Evolutionary conservation across 92 coral and sea anemone species (phyloP).

Genomic region (Micromussa lordhowensis): DNA sequence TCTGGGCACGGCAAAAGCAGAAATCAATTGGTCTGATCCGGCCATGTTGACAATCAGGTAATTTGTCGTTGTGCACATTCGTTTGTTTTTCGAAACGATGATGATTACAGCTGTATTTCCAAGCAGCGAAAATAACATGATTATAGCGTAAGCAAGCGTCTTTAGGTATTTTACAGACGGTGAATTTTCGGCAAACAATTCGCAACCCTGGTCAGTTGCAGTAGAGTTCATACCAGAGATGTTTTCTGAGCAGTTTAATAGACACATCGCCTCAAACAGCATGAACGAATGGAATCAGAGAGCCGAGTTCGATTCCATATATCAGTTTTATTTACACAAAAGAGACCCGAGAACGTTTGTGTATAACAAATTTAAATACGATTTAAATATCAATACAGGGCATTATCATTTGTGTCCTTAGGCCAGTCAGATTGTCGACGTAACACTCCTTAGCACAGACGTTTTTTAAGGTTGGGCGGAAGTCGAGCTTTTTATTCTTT

Average conservation of each 20-base stretch:
- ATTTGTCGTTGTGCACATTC: too few species aligned
- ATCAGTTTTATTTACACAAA: background rate
- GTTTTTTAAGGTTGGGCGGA: too few species aligned
- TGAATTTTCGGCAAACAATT: background rate
- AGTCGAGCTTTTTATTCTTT: too few species aligned
- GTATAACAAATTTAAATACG: background rate
- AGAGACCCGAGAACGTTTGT: background rate
- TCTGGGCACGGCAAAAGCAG: constrained; percentile 44
- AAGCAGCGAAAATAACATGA: constrained; percentile 40
- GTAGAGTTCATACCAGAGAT: background rate
- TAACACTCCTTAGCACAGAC: too few species aligned
- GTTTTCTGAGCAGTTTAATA: background rate
- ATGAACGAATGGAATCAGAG: too few species aligned
- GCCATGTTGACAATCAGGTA: constrained; percentile 65
- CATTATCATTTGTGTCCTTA: too few species aligned
- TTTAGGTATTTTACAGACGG: background rate
- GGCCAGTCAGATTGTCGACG: too few species aligned
- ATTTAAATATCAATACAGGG: too few species aligned
- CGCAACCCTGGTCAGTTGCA: background rate
- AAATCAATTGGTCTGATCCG: constrained; percentile 40
- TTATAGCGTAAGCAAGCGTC: constrained; percentile 21
- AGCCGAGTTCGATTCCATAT: too few species aligned
- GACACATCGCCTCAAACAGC: background rate
- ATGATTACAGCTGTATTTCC: constrained; percentile 47
- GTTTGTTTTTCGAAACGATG: constrained; percentile 49